Evolutionary conservation across 2,797 vertebrate species (phyloP), one percentile per base, ranked within the genome.

Genomic region (Vultur gryphus): DNA sequence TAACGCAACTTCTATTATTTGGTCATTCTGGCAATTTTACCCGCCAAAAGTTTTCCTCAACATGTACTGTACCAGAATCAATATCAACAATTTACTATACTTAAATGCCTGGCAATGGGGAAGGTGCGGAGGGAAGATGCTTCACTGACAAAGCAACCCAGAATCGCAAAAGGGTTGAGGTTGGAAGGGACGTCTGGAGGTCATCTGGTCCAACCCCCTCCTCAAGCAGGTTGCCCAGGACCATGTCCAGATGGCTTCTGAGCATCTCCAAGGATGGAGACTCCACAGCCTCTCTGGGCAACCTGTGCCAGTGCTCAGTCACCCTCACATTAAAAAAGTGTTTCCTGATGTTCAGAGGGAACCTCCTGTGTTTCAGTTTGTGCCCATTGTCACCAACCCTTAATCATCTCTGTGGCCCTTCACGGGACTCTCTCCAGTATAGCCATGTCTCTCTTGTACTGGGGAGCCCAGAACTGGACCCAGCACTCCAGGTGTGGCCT

Each of bases 221-320:
- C 54, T 59, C 66, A 79, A 67, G 26, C 52, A 85, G 48, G 23
- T 44, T 43, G 15, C 16, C 26, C 49, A 82, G 44, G n/a, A 90
- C 33, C 24, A 21, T 1, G 2, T 51, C 43, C 24, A 58, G 23
- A 37, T 7, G 7, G 13, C 23, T 70, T 84, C 0, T 66, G 2
- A 87, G 0, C 31, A 81, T 37, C 39, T 72, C 49, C 49, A 72
- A 17, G 35, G 39, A 71, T 28, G 17, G 15, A 64, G 26, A 31
- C 25, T 20, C 14, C 52, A 66, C 31, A 83, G 26, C 7, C 54
- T 54, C 29, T 20, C 20, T 11, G 17, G 7, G 26, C 46, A 81
- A 59, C 26, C 13, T 26, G 5, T 43, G 51, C 10, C 57, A 84
- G 9, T 0, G 1, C 43, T 75, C 57, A 20, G 37, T 37, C 15